These are phyloP conservation scores for Sebastes oblongus DNA, from an alignment of 2,797 vertebrate genomes.

Conservation along the genomic window DNA sequence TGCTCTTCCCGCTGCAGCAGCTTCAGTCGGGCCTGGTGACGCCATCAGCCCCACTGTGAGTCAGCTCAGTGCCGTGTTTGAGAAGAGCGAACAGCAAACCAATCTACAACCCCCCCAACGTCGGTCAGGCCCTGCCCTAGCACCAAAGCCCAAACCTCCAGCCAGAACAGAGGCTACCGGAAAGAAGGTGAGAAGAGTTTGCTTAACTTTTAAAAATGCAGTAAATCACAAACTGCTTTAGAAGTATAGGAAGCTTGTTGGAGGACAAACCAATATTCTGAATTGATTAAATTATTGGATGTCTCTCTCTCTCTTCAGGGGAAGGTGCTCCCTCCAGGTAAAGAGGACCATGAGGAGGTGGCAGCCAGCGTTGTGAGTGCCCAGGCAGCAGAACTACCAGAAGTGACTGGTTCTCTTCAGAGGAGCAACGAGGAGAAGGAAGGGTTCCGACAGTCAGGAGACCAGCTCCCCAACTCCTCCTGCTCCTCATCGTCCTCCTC, in stretches of 20 bases:
- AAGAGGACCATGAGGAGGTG: slow-evolving; percentile 60
- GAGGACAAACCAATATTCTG: neutral
- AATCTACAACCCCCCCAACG: slow-evolving; percentile 84
- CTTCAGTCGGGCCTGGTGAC: slow-evolving; percentile 78
- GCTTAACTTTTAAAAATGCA: neutral
- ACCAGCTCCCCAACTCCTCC: slow-evolving; percentile 51
- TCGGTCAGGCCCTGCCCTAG: slow-evolving; percentile 70
- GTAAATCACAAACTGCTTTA: neutral
- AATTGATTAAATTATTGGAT: neutral
- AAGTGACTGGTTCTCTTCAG: slow-evolving; percentile 22
- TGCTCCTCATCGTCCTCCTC: slow-evolving; percentile 50
- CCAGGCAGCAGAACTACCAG: slow-evolving; percentile 42
- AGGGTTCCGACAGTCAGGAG: slow-evolving; percentile 38
- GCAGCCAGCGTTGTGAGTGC: neutral
- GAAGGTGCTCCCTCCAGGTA: slow-evolving; percentile 49
- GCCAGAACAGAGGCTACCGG: slow-evolving; percentile 44
- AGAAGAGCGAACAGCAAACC: slow-evolving; percentile 87
- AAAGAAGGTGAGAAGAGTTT: slow-evolving; percentile 77
- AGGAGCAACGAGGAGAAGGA: slow-evolving; percentile 41
- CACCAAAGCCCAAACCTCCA: slow-evolving; percentile 78
- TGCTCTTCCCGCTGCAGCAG: neutral
- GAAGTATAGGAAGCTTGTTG: neutral
- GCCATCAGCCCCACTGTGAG: slow-evolving; percentile 96
- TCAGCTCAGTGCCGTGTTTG: slow-evolving; percentile 94
- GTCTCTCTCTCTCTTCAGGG: slow-evolving; percentile 20